A percentile compares a stretch with the other conserved stretches of the same genome.
phyloP scores from a whole-genome alignment of 2,113 vertebrate species.

The Microtus richardsoni region DNA sequence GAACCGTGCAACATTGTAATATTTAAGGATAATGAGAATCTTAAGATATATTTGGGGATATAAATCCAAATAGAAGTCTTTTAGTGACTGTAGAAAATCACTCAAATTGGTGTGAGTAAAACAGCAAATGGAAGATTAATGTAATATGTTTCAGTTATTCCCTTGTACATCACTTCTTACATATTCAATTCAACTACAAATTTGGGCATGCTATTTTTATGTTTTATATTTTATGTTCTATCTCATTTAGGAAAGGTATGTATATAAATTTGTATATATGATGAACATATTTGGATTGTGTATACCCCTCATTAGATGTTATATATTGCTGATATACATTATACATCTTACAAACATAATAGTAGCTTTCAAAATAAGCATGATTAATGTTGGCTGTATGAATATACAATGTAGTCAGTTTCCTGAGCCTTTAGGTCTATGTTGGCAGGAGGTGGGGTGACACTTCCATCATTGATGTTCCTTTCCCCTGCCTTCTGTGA shows the following conservation, averaged over 20 bases:
- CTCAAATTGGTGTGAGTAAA: neutral
- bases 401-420: neutral
- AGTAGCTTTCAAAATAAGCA: slow-evolving; percentile 8
- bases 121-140: neutral
- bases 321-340: neutral
- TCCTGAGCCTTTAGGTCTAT: neutral
- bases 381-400: neutral
- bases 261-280: neutral
- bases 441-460: neutral
- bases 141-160: neutral
- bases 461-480: neutral
- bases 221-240: neutral
- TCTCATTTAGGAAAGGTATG: neutral
- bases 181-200: neutral
- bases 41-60: neutral
- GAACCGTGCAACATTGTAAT: neutral
- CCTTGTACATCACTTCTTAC: neutral
- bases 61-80: neutral
- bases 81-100: neutral
- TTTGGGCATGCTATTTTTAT: neutral
- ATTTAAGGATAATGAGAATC: neutral
- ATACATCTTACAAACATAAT: neutral
- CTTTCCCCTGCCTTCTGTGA: neutral
- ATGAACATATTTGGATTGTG: neutral
- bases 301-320: neutral